Conservation (phyloP, 1,140 invertebrate species). For the Lanistes nyassanus region DNA sequence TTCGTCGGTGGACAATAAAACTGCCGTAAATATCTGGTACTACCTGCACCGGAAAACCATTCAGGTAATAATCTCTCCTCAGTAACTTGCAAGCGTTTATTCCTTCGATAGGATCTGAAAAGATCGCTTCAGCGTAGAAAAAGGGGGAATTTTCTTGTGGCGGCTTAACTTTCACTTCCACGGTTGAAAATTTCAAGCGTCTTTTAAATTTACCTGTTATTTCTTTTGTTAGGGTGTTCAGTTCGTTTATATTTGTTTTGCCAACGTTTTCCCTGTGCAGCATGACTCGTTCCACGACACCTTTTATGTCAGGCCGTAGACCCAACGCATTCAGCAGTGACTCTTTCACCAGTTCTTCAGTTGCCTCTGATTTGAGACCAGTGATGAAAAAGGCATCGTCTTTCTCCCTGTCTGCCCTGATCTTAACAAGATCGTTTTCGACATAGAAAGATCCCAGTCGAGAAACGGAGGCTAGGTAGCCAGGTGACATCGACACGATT, state of each 20-base stretch:
- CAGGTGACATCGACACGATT: conserved; percentile 24
- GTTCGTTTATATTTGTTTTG: not conserved
- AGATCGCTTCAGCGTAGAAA: conserved; percentile 35
- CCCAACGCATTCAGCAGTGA: too few relatives aligned
- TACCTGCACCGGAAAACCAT: conserved; percentile 28
- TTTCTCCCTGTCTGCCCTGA: not conserved
- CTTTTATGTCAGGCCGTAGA: not conserved
- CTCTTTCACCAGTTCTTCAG: too few relatives aligned
- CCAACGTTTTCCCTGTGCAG: not conserved
- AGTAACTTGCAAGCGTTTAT: conserved; percentile 30
- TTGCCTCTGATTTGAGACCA: not conserved
- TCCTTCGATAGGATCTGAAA: conserved; percentile 40
- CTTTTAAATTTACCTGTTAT: not conserved
- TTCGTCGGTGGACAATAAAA: conserved; percentile 30
- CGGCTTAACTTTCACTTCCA: conserved; percentile 25
- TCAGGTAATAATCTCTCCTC: conserved; percentile 12
- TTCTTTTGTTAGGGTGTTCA: not conserved
- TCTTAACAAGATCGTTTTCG: not conserved
- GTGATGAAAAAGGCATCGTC: not conserved
- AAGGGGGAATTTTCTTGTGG: conserved; percentile 20
- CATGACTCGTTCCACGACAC: not conserved
- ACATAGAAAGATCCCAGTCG: not conserved
- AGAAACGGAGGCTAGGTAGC: not conserved
- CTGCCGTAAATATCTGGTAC: conserved; percentile 31
- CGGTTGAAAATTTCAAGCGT: not conserved